phyloP scores from a whole-genome alignment of 1,140 invertebrate genomes.

The Mizuhopecten yessoensis region DNA sequence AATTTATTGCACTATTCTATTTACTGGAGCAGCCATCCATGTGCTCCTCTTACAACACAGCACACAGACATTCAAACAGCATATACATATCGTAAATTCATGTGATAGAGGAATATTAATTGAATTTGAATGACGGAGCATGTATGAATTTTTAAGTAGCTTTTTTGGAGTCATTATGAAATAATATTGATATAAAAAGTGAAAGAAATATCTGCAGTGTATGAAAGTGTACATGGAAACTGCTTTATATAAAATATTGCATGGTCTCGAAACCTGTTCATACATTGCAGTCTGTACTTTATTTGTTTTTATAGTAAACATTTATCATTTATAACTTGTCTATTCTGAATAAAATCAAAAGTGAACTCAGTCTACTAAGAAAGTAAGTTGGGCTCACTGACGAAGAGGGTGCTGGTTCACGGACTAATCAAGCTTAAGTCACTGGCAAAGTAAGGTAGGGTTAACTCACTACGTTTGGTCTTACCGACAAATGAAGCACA shows the following conservation, averaged over 20 bases:
- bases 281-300: too few relatives aligned
- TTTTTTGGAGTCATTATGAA: neutral
- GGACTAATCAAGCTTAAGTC: neutral
- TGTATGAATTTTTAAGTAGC: constrained; percentile 7
- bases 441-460: neutral
- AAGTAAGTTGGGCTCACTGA: too few relatives aligned
- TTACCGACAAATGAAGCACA: neutral
- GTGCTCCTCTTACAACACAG: neutral
- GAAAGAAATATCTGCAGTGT: neutral
- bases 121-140: constrained; percentile 6
- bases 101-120: neutral
- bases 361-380: too few relatives aligned
- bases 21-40: neutral
- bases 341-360: too few relatives aligned
- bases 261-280: too few relatives aligned
- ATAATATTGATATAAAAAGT: neutral
- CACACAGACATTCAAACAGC: neutral
- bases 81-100: neutral
- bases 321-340: too few relatives aligned
- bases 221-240: too few relatives aligned
- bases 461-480: too few relatives aligned
- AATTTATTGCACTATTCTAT: neutral
- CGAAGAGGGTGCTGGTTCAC: too few relatives aligned
- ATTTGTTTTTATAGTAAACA: too few relatives aligned
- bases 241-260: too few relatives aligned